Evolutionary conservation across 1,140 invertebrate species (phyloP).

Genomic region (Probaryconus sp.): DNA sequence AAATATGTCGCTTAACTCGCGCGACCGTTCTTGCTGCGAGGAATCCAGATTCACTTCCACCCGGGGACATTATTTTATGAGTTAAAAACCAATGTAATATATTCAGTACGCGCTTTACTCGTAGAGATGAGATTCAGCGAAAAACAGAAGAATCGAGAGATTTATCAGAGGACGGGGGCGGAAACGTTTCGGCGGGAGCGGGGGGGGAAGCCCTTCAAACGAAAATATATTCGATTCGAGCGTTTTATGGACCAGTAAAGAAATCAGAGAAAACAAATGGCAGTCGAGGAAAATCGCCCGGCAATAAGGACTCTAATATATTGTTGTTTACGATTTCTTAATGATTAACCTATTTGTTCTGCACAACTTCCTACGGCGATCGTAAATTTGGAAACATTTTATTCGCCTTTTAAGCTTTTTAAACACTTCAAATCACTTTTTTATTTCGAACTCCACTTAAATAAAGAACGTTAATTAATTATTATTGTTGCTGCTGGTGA

Average conservation of each 20-base stretch:
- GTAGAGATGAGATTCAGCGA: slow-evolving; percentile 3
- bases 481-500: no score
- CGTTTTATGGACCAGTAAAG: slow-evolving; percentile 13
- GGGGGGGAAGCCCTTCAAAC: slow-evolving; percentile 17
- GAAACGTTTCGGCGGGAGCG: slow-evolving; percentile 1
- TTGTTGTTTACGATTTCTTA: slow-evolving; percentile 31
- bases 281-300: not conserved
- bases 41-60: slow-evolving; percentile 5
- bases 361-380: no score
- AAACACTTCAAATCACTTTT: no score
- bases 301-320: slow-evolving; percentile 25
- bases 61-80: slow-evolving; percentile 41
- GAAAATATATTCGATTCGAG: slow-evolving; percentile 29
- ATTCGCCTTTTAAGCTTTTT: no score
- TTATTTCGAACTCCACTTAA: no score
- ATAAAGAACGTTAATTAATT: no score
- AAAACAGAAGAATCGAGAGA: slow-evolving; percentile 33
- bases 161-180: slow-evolving; percentile 46
- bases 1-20: slow-evolving; percentile 39
- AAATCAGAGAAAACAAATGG: slow-evolving; percentile 30
- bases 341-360: not conserved
- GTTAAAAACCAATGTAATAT: slow-evolving; percentile 51
- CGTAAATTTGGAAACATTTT: no score
- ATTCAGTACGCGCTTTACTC: slow-evolving; percentile 46
- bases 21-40: slow-evolving; percentile 19